Conservation (phyloP, 2,113 vertebrate genomes). For the Tamias sibiricus region DNA sequence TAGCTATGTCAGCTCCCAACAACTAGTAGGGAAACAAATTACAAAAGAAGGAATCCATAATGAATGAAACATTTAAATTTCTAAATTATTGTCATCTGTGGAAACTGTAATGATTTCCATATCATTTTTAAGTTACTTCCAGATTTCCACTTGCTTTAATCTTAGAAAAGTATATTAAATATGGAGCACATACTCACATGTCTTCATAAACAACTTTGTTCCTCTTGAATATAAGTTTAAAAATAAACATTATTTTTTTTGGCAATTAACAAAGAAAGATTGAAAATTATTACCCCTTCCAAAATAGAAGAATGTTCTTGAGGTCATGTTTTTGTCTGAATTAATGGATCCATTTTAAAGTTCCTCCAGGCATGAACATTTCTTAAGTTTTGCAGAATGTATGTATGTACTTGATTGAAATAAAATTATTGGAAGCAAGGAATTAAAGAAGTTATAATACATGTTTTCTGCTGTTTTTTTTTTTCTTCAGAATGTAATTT, state of each 20-base stretch:
- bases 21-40: neutral
- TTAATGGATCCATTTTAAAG: conserved; percentile 30
- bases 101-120: neutral
- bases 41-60: neutral
- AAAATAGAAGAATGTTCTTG: conserved; percentile 4
- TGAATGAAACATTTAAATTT: neutral
- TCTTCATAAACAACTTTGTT: conserved; percentile 38
- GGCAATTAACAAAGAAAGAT: conserved; percentile 8
- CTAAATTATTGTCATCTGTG: neutral
- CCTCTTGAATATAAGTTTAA: neutral
- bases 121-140: neutral
- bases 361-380: conserved; percentile 38
- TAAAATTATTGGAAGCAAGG: neutral
- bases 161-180: neutral
- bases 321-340: neutral
- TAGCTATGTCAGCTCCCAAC: neutral
- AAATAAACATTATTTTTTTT: neutral
- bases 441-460: too few relatives aligned
- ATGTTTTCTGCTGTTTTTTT: neutral
- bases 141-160: neutral
- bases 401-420: conserved; percentile 17
- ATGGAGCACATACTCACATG: neutral
- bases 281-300: fast-evolving
- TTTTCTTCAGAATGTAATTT: neutral
- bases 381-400: neutral